Evolutionary conservation across 1,140 invertebrate genomes (phyloP).

Genomic region (Drosophila parvula): DNA sequence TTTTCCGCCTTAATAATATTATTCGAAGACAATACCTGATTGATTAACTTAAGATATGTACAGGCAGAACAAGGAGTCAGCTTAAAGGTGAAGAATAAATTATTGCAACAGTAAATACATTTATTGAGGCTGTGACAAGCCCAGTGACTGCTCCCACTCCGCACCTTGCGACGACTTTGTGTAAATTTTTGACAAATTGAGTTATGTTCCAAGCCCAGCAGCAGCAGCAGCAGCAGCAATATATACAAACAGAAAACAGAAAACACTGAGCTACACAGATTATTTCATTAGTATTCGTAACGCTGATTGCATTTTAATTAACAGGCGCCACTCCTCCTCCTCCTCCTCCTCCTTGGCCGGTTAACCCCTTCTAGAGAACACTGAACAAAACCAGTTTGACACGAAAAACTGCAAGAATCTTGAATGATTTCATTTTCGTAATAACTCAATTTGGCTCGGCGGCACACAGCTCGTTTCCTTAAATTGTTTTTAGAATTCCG

Average conservation of each 20-base stretch:
- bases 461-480: constrained; percentile 49
- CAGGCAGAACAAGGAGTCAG: background rate
- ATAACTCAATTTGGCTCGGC: constrained; percentile 68
- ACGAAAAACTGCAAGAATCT: constrained; percentile 67
- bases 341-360: constrained; percentile 11
- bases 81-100: background rate
- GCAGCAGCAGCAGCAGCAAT: constrained; percentile 1
- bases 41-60: constrained; percentile 19
- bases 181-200: constrained; percentile 42
- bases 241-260: constrained; percentile 12
- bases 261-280: constrained; percentile 31
- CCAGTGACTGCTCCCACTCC: constrained; percentile 5
- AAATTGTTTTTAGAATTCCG: constrained; percentile 57
- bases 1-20: constrained; percentile 9
- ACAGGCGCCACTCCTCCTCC: constrained; percentile 61
- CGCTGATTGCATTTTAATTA: constrained; percentile 79
- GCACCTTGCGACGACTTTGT: constrained; percentile 7
- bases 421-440: constrained; percentile 57
- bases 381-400: constrained; percentile 59
- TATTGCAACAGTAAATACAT: background rate
- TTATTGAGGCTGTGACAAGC: constrained; percentile 1
- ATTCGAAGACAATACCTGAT: constrained; percentile 20
- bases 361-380: constrained; percentile 8
- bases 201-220: constrained; percentile 26
- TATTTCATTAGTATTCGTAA: constrained; percentile 77